Conservation (phyloP, 1,140 invertebrate genomes). For the Drosophila kurseongensis region DNA sequence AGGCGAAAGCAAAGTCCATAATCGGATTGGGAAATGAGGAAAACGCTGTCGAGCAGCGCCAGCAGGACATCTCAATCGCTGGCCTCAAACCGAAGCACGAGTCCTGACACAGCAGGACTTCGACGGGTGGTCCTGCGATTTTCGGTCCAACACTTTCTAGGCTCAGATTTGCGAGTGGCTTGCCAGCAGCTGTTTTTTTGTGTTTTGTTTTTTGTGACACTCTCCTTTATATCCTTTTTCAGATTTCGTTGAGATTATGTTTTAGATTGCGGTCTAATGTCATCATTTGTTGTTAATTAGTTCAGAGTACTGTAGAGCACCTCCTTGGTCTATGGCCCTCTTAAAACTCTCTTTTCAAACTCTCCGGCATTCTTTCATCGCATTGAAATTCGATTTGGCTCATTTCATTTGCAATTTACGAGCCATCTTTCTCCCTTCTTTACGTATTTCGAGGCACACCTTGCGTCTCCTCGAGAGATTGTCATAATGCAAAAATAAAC, state of each 20-base stretch:
- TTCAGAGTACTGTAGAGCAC: constrained; percentile 44
- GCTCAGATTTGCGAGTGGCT: constrained; percentile 60
- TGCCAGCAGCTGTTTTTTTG: constrained; percentile 58
- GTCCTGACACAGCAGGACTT: constrained; percentile 66
- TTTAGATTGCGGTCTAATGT: constrained; percentile 38
- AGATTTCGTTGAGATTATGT: constrained; percentile 21
- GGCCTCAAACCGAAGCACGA: constrained; percentile 67
- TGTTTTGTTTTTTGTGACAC: constrained; percentile 2
- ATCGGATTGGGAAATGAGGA: constrained; percentile 66
- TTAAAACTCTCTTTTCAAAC: constrained; percentile 15
- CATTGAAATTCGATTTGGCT: constrained; percentile 76
- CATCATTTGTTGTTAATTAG: constrained; percentile 81
- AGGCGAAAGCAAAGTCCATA: constrained; percentile 57
- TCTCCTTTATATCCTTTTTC: constrained; percentile 32
- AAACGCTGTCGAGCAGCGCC: constrained; percentile 45
- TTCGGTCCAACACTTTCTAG: constrained; percentile 67
- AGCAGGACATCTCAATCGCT: constrained; percentile 80
- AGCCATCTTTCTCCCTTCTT: constrained; percentile 39
- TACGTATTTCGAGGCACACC: constrained; percentile 50
- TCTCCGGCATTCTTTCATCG: constrained; percentile 18
- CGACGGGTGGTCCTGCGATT: constrained; percentile 67
- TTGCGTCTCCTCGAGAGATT: constrained; percentile 60
- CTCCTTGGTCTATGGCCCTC: constrained; percentile 14
- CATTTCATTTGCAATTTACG: constrained; percentile 84
- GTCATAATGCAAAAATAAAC: constrained; percentile 71